phyloP scores from a whole-genome alignment of 2,888 invertebrate genomes.

The Eubasilissa splendida region DNA sequence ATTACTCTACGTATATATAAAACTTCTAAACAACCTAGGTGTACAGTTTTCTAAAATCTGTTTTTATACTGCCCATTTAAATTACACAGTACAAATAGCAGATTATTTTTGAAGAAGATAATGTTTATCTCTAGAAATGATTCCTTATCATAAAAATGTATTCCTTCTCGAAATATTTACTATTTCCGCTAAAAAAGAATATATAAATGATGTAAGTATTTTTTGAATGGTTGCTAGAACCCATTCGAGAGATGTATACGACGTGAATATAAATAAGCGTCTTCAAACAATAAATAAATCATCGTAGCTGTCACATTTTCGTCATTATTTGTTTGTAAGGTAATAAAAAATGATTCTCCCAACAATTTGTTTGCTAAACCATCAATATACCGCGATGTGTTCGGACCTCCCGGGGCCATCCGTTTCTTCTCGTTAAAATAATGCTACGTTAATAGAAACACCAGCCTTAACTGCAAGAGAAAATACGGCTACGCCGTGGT shows the following conservation, averaged over 20 bases:
- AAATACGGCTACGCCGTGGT: conserved; percentile 5
- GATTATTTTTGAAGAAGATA: too few species aligned
- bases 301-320: conserved; percentile 52
- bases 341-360: conserved; percentile 46
- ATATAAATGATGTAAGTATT: too few species aligned
- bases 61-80: too few species aligned
- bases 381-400: conserved; percentile 50
- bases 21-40: too few species aligned
- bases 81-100: too few species aligned
- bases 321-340: conserved; percentile 51
- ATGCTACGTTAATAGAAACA: conserved; percentile 6
- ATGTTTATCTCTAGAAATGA: too few species aligned
- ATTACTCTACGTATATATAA: too few species aligned
- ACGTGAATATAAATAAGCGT: conserved; percentile 26
- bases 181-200: too few species aligned
- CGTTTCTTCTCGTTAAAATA: conserved; percentile 44
- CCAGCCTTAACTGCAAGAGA: background rate
- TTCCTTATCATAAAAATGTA: too few species aligned
- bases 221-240: background rate
- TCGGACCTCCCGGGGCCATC: conserved; percentile 47
- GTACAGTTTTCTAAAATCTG: too few species aligned
- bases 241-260: background rate
- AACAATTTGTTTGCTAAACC: conserved; percentile 54
- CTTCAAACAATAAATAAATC: conserved; percentile 49
- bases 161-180: too few species aligned